Evolutionary conservation across 2,113 vertebrate genomes (phyloP).

Genomic region (Pipra filicauda): DNA sequence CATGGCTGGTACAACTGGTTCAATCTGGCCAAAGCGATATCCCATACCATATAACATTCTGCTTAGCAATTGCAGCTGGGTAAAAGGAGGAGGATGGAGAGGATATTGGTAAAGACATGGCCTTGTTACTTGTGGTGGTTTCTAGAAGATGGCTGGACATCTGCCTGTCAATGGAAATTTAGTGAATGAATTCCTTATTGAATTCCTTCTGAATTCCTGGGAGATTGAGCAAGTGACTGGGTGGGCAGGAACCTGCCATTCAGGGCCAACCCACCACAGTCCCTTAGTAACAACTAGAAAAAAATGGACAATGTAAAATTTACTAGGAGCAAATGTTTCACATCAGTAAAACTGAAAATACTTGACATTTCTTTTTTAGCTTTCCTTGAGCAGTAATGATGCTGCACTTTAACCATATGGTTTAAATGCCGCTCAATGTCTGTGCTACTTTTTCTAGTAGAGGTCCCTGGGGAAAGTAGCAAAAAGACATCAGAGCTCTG

Average conservation of each 20-base stretch:
- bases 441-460: background rate
- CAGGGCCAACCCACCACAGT: background rate
- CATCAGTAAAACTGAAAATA: background rate
- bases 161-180: background rate
- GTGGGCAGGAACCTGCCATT: fast-evolving
- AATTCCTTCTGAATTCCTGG: background rate
- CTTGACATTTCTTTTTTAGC: background rate
- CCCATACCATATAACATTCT: fast-evolving
- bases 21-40: background rate
- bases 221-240: fast-evolving
- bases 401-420: background rate
- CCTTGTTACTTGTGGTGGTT: fast-evolving
- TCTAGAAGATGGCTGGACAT: background rate
- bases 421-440: background rate
- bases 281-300: background rate
- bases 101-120: background rate
- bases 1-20: background rate
- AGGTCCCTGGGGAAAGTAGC: background rate
- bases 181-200: background rate
- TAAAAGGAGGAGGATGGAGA: background rate
- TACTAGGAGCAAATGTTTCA: background rate
- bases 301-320: background rate
- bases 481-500: background rate
- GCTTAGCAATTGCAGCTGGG: background rate
- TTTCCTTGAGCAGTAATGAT: background rate